These are phyloP conservation scores for Diaphora mendica DNA, from an alignment of 2,888 invertebrate species.

Conservation along the genomic window DNA sequence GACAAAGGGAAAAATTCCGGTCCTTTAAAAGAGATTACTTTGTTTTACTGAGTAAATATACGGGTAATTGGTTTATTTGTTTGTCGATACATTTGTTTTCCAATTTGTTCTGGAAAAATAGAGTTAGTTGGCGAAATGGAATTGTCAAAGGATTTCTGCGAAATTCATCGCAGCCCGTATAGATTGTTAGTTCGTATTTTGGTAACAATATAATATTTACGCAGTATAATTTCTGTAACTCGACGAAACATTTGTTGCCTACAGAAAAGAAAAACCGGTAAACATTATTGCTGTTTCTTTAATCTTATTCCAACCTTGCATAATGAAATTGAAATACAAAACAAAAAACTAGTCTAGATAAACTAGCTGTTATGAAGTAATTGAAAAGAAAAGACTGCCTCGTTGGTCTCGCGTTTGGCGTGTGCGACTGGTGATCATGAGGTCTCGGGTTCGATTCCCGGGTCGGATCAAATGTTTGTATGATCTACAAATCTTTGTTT, in stretches of 20 bases:
- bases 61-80: conserved; percentile 2
- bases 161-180: not conserved
- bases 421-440: too few species aligned
- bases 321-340: not conserved
- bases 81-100: not conserved
- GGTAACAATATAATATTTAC: not conserved
- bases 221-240: not conserved
- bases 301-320: not conserved
- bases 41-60: not conserved
- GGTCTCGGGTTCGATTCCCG: too few species aligned
- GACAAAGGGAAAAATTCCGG: not conserved
- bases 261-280: not conserved
- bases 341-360: not conserved
- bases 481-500: too few species aligned
- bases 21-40: not conserved
- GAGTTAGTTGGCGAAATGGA: not conserved
- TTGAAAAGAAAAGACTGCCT: too few species aligned
- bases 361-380: not conserved
- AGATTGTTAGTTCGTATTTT: not conserved
- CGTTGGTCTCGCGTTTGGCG: too few species aligned
- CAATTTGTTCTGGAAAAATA: not conserved
- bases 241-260: not conserved
- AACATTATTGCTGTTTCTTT: not conserved
- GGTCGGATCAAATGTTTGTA: too few species aligned
- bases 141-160: not conserved